These are phyloP conservation scores for Periplaneta americana DNA, from an alignment of 1,140 invertebrate species.

Conservation along the genomic window DNA sequence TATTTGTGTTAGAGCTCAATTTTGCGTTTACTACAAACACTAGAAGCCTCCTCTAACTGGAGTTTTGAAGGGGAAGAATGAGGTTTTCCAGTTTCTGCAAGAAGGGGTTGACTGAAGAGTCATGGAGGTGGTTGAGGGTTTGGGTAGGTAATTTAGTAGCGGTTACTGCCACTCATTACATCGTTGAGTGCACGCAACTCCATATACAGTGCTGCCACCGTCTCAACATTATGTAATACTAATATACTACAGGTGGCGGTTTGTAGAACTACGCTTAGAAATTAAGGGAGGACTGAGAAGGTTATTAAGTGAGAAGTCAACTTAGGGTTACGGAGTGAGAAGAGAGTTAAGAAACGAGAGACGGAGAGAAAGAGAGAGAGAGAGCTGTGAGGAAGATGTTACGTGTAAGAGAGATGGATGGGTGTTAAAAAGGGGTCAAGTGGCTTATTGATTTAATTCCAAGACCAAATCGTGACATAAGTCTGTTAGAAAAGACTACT, in stretches of 20 bases:
- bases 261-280: neutral
- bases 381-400: neutral
- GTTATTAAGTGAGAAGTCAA: neutral
- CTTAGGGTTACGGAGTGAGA: neutral
- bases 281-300: neutral
- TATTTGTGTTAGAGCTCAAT: neutral
- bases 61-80: neutral
- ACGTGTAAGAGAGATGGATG: neutral
- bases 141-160: constrained; percentile 1
- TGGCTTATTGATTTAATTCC: neutral
- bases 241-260: constrained; percentile 8
- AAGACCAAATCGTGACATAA: neutral
- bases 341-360: neutral
- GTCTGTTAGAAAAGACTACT: no score
- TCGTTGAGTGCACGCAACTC: neutral
- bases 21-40: no score
- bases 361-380: neutral
- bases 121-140: neutral
- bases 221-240: neutral
- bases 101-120: neutral
- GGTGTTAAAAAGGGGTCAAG: neutral
- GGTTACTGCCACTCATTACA: constrained; percentile 7
- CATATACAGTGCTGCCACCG: neutral
- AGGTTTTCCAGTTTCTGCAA: neutral
- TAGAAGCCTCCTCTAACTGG: neutral